Evolutionary conservation across 2,113 vertebrate genomes (phyloP), one percentile per base, ranked within the genome.

Genomic region (Colaptes auratus): DNA sequence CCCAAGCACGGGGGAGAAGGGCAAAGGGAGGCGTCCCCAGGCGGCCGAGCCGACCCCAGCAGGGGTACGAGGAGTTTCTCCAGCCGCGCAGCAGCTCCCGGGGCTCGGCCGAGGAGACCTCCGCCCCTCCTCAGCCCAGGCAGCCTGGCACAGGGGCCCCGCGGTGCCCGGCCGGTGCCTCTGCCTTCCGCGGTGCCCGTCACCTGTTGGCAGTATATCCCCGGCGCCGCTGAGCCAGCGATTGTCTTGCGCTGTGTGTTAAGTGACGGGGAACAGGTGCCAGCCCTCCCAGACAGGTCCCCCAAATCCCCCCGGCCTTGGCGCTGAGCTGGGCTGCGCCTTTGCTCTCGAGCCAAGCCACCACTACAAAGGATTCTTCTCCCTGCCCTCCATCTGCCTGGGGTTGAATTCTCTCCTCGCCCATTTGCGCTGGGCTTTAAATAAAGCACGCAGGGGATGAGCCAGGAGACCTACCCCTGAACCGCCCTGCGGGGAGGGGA

Each of bases 251-350:
- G 92, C 92, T 80, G 78, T 0, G 5, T 59, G 95, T 58, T 73
- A 94, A 95, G 95, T 73, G 90, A 92, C 77, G 83, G 80, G 76
- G 77, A 94, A 94, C 95, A 97, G 95, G 94, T 97, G 96, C 86
- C 77, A 19, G 63, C 39, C 90, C 17, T 21, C 46, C 75, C 96
- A 89, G 96, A 96, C 93, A 96, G 95, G 95, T 95, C 85, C 95
- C 75, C 42, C 20, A 97, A 97, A 96, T 95, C 92, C 96, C 93
- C 93, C 56, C 0, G 12, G 93, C 88, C 89, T 86, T 88, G 2
- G 21, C 3, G 24, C 78, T 2, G 5, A 85, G 88, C 82, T 73
- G 15, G 39, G 82, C 94, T 27, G 17, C 2, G 0, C 33, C 96
- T 97, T 97, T 96, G 91, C 96, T 97, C 93, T 82, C 0, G 36